Base-by-base conservation (phyloP, 2,113 vertebrate genomes). In the Lepus americanus region DNA sequence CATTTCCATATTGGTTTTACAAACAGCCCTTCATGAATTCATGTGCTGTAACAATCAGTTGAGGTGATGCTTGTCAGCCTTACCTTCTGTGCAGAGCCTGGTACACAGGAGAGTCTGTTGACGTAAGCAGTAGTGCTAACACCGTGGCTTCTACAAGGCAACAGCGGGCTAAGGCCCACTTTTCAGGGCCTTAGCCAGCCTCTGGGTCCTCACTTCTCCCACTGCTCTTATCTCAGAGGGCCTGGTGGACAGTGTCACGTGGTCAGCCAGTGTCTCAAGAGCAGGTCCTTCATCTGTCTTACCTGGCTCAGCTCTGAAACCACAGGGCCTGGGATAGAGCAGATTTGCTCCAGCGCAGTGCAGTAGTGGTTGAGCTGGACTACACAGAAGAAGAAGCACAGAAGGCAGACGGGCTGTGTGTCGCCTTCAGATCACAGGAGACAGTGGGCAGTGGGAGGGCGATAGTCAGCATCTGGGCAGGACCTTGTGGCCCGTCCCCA, bases 251-350 rank as follows among this genome's bases (percentile, higher is more conserved):
- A 31, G 17, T 9, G 63, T 85, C 55, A 44, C 31, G 0, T 14
- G 1, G 7, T 2, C 0, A 36, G 0, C 9, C 0, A 44, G 25
- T 44, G 25, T 44, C 25, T 64, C 0, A 1, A 94, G 36, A 73
- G 17, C 14, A 93, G 23, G 76, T 74, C 69, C 39, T 44, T 82
- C 29, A 64, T 61, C 27, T 81, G 19, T 66, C 55, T 29, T 49
- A 19, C 5, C 29, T 1, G 11, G 44, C 7, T 79, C 16, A 31
- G 87, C 49, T 87, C n/a, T 76, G 22, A 93, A 92, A 83, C 31
- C 36, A 87, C 6, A 61, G 36, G 59, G 36, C 14, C 7, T 55
- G 22, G 7, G 2, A n/a, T 33, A 12, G 53, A 13, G 2, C 9
- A 33, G 33, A 33, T 72, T 19, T n/a, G 20, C 49, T 4, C 19